phyloP scores from a whole-genome alignment of 2,888 invertebrate species.

The Metalampra italica region DNA sequence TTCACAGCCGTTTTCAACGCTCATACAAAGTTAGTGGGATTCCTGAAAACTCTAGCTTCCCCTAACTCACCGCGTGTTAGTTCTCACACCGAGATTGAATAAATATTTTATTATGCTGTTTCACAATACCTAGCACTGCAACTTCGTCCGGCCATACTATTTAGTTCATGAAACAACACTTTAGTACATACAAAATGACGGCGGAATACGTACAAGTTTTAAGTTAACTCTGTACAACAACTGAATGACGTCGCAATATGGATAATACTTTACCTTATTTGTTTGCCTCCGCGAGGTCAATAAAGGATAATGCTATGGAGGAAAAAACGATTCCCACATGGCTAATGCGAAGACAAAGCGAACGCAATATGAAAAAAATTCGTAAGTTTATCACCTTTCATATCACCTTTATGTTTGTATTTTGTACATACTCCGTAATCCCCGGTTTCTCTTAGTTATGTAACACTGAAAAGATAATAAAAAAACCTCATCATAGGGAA shows the following conservation, averaged over 20 bases:
- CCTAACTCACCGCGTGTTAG: constrained; percentile 14
- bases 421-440: neutral
- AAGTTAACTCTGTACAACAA: neutral
- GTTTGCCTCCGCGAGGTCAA: constrained; percentile 1
- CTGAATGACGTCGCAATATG: too few species aligned
- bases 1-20: neutral
- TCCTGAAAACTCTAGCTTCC: constrained; percentile 9
- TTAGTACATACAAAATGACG: neutral
- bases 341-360: constrained; percentile 5
- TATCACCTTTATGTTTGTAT: neutral
- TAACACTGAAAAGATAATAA: too few species aligned
- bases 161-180: constrained; percentile 7
- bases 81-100: constrained; percentile 22
- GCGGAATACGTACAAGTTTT: too few species aligned
- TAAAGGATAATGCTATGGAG: constrained; percentile 1
- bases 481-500: too few species aligned
- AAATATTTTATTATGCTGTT: constrained; percentile 29
- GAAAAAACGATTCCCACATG: constrained; percentile 3
- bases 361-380: neutral
- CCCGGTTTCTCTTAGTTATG: too few species aligned
- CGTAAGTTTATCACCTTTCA: neutral
- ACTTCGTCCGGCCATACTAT: constrained; percentile 6
- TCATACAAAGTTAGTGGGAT: constrained; percentile 9
- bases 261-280: neutral
- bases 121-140: constrained; percentile 6